Evolutionary conservation across 1,140 invertebrate genomes (phyloP).

Genomic region (Panulirus ornatus): DNA sequence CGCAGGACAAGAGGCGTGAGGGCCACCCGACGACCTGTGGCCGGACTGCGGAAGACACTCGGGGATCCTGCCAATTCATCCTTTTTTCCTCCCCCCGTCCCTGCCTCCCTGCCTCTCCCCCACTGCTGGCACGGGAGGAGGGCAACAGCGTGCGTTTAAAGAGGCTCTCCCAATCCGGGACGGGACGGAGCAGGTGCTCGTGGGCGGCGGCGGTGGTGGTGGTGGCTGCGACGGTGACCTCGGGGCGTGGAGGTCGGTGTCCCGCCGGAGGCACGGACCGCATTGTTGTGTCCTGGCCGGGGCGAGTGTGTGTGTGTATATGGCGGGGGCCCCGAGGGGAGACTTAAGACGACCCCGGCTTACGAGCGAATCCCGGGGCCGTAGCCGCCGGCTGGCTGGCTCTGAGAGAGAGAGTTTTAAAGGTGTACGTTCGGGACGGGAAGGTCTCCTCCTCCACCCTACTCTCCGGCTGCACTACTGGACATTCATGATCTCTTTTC

Average conservation of each 20-base stretch:
- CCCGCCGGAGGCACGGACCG: neutral
- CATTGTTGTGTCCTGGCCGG: neutral
- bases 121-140: neutral
- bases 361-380: neutral
- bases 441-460: neutral
- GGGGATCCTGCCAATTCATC: neutral
- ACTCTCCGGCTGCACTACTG: neutral
- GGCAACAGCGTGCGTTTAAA: conserved; percentile 21
- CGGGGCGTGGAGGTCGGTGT: no score
- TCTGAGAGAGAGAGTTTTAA: neutral
- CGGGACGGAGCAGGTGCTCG: no score
- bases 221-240: no score
- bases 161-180: neutral
- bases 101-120: no score
- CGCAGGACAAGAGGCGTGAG: no score
- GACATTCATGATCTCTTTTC: no score
- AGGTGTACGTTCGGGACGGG: neutral
- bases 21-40: neutral
- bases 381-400: neutral
- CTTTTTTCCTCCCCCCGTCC: neutral
- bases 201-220: no score
- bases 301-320: no score
- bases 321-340: neutral
- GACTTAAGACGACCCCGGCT: neutral
- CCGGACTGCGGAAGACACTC: neutral